These are phyloP conservation scores for Cheilosia impressa DNA, from an alignment of 2,888 invertebrate species.

Conservation along the genomic window DNA sequence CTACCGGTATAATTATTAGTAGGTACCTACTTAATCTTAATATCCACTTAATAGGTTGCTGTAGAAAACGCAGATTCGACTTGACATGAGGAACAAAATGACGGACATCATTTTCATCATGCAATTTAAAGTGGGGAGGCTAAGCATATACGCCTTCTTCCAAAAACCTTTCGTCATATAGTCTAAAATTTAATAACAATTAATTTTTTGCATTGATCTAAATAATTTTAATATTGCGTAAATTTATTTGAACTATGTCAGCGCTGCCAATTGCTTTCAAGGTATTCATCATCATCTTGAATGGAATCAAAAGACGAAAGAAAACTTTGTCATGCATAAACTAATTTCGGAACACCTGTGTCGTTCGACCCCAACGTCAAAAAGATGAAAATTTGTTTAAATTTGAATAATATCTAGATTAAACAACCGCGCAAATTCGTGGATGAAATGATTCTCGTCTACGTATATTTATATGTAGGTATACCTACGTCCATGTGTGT, in stretches of 20 bases:
- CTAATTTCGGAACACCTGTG: slow-evolving; percentile 7
- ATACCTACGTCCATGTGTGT: background rate
- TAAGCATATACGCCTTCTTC: too few relatives aligned
- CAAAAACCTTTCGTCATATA: too few relatives aligned
- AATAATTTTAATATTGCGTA: background rate
- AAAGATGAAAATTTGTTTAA: slow-evolving; percentile 16
- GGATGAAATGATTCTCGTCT: background rate
- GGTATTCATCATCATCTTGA: slow-evolving; percentile 5
- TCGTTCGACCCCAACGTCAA: background rate
- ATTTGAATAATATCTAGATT: slow-evolving; percentile 28
- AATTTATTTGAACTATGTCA: slow-evolving; percentile 28
- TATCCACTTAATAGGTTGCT: too few relatives aligned
- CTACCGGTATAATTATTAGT: too few relatives aligned
- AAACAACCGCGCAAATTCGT: slow-evolving; percentile 11
- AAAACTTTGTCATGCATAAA: slow-evolving; percentile 38
- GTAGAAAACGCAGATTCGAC: too few relatives aligned
- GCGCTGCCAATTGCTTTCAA: background rate
- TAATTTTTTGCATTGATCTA: too few relatives aligned
- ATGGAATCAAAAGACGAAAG: background rate
- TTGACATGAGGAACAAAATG: too few relatives aligned
- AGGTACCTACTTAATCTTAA: too few relatives aligned
- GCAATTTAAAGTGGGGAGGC: too few relatives aligned
- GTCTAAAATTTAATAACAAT: too few relatives aligned
- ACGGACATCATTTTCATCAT: too few relatives aligned
- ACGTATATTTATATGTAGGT: background rate